Conservation (phyloP, 2,113 vertebrate species). For the Silurus asotus region DNA sequence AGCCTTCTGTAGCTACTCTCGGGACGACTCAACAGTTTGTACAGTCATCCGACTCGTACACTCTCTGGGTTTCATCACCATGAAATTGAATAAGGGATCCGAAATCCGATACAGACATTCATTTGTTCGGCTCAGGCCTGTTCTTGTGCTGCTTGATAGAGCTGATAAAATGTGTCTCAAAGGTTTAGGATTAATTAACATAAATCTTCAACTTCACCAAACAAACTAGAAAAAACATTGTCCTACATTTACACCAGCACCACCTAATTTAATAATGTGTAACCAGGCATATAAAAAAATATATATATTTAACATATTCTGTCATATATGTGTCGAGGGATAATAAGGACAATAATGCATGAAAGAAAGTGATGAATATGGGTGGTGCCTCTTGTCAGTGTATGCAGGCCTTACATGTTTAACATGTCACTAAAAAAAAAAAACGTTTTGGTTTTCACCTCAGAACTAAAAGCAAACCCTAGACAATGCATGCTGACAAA, state of each 20-base stretch:
- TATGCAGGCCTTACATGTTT: neutral
- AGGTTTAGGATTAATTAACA: slow-evolving; percentile 2
- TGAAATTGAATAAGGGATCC: slow-evolving; percentile 37
- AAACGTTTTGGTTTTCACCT: neutral
- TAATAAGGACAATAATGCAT: neutral
- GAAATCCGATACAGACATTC: slow-evolving; percentile 33
- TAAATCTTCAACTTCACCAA: neutral
- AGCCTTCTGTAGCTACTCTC: neutral
- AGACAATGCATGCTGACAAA: neutral
- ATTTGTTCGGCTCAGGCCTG: neutral
- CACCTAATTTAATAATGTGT: neutral
- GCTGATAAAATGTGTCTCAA: slow-evolving; percentile 3
- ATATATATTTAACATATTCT: neutral
- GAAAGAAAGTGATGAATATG: neutral
- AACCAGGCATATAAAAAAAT: neutral
- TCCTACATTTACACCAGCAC: neutral
- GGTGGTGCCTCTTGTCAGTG: neutral
- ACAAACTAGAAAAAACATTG: neutral
- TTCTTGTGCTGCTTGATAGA: slow-evolving; percentile 18
- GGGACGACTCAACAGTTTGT: neutral
- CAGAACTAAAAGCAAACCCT: neutral
- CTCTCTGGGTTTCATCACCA: slow-evolving; percentile 41
- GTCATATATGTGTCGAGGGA: neutral
- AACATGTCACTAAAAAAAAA: neutral
- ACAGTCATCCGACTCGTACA: slow-evolving; percentile 25